Evolutionary conservation across 2,113 vertebrate species (phyloP).

Genomic region (Colius striatus): DNA sequence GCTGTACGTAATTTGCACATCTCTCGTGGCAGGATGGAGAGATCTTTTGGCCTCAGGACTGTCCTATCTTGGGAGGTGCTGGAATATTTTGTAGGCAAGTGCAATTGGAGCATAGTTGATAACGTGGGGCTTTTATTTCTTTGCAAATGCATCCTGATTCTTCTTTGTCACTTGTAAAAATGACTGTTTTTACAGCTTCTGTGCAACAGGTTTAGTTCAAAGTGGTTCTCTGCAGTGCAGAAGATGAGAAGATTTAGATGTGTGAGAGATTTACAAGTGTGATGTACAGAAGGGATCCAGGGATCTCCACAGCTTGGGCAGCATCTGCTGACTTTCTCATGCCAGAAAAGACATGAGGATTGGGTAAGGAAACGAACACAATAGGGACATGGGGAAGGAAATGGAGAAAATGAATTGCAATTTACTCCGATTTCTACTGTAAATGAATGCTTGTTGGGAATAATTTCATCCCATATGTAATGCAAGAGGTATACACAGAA

Average conservation of each 20-base stretch:
- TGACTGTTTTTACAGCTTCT: background rate
- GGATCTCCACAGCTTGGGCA: background rate
- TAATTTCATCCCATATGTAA: background rate
- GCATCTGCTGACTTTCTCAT: background rate
- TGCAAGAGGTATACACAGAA: background rate
- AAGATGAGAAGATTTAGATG: background rate
- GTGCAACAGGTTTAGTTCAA: background rate
- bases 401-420: background rate
- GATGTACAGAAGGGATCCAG: background rate
- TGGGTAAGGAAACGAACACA: background rate
- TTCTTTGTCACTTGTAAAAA: background rate
- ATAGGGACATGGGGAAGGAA: background rate
- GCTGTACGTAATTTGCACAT: background rate
- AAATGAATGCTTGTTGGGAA: background rate
- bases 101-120: background rate
- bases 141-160: background rate
- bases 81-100: background rate
- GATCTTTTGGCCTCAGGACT: background rate
- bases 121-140: background rate
- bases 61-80: no score
- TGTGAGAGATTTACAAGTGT: background rate
- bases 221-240: fast-evolving
- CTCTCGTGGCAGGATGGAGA: background rate
- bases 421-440: background rate
- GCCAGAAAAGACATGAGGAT: background rate